Conservation (phyloP, 2,888 invertebrate species). For the Drosophila ustulata region DNA sequence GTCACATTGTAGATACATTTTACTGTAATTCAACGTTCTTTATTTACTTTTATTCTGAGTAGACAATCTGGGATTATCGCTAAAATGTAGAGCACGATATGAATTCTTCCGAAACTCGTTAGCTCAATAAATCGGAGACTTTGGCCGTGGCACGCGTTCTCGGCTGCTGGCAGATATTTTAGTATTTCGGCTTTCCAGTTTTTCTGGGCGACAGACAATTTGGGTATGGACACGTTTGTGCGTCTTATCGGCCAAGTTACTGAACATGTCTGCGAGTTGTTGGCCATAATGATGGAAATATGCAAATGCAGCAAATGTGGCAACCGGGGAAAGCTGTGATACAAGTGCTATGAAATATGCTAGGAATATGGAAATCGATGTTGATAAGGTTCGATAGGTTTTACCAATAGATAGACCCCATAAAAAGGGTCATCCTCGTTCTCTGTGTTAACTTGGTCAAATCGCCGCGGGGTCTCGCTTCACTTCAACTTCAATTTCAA, state of each 20-base stretch:
- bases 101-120: constrained; percentile 10
- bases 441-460: constrained; percentile 59
- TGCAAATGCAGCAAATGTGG: constrained; percentile 47
- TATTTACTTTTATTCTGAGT: neutral
- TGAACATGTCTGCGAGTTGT: constrained; percentile 42
- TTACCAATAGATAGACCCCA: neutral
- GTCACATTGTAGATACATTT: neutral
- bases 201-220: constrained; percentile 28
- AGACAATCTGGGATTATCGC: neutral
- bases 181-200: constrained; percentile 24
- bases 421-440: constrained; percentile 2
- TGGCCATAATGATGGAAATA: constrained; percentile 40
- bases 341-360: neutral
- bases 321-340: constrained; percentile 5
- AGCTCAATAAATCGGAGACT: neutral
- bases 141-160: constrained; percentile 57
- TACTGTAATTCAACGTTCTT: neutral
- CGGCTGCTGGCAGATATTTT: constrained; percentile 19
- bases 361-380: neutral
- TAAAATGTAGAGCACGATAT: neutral
- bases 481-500: constrained; percentile 24
- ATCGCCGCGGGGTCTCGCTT: constrained; percentile 48
- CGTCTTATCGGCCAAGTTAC: constrained; percentile 64
- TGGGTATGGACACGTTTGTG: constrained; percentile 55
- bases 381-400: neutral